Conservation (phyloP, 2,797 vertebrate genomes). For the Salmo trutta region DNA sequence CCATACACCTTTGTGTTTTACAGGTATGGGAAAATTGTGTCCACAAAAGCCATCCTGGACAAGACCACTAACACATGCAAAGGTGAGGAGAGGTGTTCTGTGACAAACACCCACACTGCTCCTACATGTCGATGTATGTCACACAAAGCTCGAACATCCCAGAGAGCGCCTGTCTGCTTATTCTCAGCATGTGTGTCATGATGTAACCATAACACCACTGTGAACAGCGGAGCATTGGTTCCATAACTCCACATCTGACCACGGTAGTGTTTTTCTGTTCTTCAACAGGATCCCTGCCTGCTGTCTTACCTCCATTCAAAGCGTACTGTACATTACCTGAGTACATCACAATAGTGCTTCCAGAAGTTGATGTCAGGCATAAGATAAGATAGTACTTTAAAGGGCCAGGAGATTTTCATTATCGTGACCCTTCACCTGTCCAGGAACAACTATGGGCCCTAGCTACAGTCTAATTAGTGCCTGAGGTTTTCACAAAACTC, state of each 20-base stretch:
- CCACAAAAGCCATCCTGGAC: constrained; percentile 95
- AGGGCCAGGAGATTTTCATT: too few species aligned
- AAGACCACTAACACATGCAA: constrained; percentile 96
- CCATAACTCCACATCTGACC: constrained; percentile 49
- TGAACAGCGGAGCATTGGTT: constrained; percentile 18
- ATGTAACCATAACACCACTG: constrained; percentile 40
- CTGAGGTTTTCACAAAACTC: too few species aligned
- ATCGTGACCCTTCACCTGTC: too few species aligned
- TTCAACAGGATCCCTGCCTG: background rate
- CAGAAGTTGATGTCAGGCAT: too few species aligned
- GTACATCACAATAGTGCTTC: too few species aligned
- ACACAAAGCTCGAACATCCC: background rate
- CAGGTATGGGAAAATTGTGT: constrained; percentile 95
- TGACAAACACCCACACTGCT: background rate
- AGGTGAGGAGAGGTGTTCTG: constrained; percentile 75
- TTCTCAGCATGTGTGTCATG: constrained; percentile 37
- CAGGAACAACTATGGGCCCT: too few species aligned
- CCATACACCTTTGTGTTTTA: constrained; percentile 43
- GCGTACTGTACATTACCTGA: too few species aligned
- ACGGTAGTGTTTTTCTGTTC: background rate
- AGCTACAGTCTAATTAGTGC: too few species aligned
- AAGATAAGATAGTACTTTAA: too few species aligned
- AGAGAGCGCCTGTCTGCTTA: constrained; percentile 21
- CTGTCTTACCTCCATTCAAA: too few species aligned
- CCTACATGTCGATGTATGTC: background rate